Percentiles rank a stretch among this genome's conserved stretches.
Evolutionary conservation across 2,888 invertebrate genomes (phyloP).

Genomic region (Lumbricus terrestris): DNA sequence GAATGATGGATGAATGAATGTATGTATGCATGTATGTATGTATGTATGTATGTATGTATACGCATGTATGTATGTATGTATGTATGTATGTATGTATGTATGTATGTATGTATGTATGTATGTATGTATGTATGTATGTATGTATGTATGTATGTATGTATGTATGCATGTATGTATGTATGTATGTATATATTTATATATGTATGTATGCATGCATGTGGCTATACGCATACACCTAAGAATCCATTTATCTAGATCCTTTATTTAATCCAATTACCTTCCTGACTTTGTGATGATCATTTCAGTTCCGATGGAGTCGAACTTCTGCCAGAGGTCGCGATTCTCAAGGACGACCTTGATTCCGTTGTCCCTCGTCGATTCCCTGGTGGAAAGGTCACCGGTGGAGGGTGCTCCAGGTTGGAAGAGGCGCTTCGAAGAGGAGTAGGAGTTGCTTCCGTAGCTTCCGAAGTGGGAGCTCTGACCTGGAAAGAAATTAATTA

Average conservation of each 20-base stretch:
- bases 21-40: too few relatives aligned
- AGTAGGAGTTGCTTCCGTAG: neutral
- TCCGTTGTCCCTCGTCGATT: constrained; percentile 45
- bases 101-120: neutral
- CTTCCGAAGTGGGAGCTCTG: neutral
- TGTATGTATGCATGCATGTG: neutral
- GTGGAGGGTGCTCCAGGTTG: neutral
- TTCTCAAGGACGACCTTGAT: constrained; percentile 60
- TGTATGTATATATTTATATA: constrained; percentile 15
- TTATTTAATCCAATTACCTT: neutral
- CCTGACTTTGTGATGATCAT: constrained; percentile 19
- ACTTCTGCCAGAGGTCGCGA: constrained; percentile 60
- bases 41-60: neutral
- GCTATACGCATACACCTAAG: constrained; percentile 22
- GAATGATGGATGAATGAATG: too few relatives aligned
- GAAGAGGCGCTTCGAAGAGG: constrained; percentile 13
- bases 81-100: neutral
- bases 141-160: constrained; percentile 22
- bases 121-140: constrained; percentile 6
- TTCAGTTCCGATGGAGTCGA: constrained; percentile 53
- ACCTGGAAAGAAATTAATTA: neutral
- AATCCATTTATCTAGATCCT: constrained; percentile 6
- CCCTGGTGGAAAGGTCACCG: constrained; percentile 6
- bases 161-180: constrained; percentile 23
- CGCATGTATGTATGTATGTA: too few relatives aligned